These are phyloP conservation scores for Stenodema calcarata DNA, from an alignment of 2,888 invertebrate species.

Conservation along the genomic window DNA sequence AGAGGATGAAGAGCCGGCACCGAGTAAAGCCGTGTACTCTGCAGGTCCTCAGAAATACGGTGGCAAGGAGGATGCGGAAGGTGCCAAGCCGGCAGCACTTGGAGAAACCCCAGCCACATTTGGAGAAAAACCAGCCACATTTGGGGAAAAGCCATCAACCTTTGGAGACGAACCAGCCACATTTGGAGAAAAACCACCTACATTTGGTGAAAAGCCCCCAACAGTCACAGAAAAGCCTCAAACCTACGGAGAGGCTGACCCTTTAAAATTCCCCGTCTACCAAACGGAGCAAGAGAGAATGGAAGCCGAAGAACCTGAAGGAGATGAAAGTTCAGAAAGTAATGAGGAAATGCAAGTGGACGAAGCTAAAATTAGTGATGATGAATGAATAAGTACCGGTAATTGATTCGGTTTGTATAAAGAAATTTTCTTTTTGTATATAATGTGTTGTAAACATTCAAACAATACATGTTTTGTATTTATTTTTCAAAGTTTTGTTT, in stretches of 20 bases:
- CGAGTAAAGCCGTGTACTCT: conserved; percentile 1
- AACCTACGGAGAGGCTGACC: conserved; percentile 22
- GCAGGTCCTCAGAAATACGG: conserved; percentile 5
- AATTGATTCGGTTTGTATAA: not conserved
- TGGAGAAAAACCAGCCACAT: not conserved
- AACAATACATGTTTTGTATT: too few species aligned
- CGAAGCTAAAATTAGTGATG: not conserved
- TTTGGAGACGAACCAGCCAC: not conserved
- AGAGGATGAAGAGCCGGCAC: conserved; percentile 59
- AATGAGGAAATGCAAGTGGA: not conserved
- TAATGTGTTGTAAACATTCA: too few species aligned
- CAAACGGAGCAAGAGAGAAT: not conserved
- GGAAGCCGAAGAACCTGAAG: not conserved
- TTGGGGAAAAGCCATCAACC: not conserved
- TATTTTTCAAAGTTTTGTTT: too few species aligned
- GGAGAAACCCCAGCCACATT: not conserved
- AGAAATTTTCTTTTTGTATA: not conserved
- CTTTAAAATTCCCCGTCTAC: conserved; percentile 22
- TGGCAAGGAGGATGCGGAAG: not conserved
- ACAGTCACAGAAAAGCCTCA: not conserved
- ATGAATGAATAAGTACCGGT: not conserved
- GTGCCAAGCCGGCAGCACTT: not conserved
- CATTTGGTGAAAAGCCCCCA: not conserved
- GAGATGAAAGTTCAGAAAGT: not conserved
- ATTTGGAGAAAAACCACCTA: not conserved